Base-by-base conservation (phyloP, 2,113 vertebrate species). In the Onychostruthus taczanowskii region DNA sequence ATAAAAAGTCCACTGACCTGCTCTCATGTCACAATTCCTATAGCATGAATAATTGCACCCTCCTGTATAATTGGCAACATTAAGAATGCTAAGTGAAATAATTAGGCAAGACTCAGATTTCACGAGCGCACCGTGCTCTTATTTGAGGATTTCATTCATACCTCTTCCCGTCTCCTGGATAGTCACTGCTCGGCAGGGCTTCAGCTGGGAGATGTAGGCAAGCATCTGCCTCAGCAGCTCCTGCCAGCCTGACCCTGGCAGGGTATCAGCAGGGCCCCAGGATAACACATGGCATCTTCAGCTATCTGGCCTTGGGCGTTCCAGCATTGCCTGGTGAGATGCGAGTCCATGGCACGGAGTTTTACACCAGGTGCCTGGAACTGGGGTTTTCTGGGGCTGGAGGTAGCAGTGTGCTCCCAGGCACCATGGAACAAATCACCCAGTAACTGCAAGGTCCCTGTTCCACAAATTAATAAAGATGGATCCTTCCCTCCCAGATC, bases 21-120 rank as follows among this genome's bases (percentile, higher is more conserved):
- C 75, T 88, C 79, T 90, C 70, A 47, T 91, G 84, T 95, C 17
- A 7, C 63, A 85, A 79, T 93, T 95, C 87, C 70, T 94, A 82
- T 79, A 74, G 93, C 70, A 90, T 89, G 91, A 95, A 93, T 89
- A 94, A 96, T 91, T 55, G 67, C 67, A 85, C 78, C 85, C 72
- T 90, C 82, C 82, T 88, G 78, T 96, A 95, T 93, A 96, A 96
- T 88, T 96, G 94, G 91, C 94, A 94, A 74, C 74, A 77, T 85
- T 91, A 91, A 63, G 72, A 91, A 77, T 80, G 81, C 74, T 95
- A 95, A 95, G 93, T 63, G 87, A 96, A 83, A 94, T 85, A 94
- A 93, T 94, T 85, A 87, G 41, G 70, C 49, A 67, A 67, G 87
- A 62, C 90, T 83, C 67, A 7, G 81, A 69, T 70, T 95, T 94